phyloP scores from a whole-genome alignment of 2,113 vertebrate species.

The Campylorhamphus procurvoides region DNA sequence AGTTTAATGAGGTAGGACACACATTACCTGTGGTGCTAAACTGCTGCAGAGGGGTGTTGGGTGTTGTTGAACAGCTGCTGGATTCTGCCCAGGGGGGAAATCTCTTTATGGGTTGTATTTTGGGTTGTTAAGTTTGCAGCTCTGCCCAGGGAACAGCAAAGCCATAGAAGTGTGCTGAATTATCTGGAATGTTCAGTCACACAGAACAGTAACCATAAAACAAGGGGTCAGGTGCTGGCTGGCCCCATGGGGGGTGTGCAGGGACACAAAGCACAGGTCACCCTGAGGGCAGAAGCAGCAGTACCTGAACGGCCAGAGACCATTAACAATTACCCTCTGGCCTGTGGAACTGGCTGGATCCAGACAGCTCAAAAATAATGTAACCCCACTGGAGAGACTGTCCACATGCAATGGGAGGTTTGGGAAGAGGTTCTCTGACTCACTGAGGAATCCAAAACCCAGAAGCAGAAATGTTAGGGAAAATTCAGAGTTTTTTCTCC shows the following conservation, averaged over 20 bases:
- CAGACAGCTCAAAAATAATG: neutral
- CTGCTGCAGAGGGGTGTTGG: neutral
- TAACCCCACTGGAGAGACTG: neutral
- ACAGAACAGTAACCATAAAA: constrained; percentile 31
- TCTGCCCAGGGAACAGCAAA: neutral
- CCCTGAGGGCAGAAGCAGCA: neutral
- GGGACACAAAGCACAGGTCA: neutral
- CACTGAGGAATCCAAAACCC: neutral
- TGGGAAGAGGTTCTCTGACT: neutral
- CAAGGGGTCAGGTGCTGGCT: neutral
- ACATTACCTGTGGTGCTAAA: neutral
- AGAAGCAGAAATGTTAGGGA: neutral
- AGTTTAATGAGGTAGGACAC: constrained; percentile 10
- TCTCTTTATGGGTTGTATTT: neutral
- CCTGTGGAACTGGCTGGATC: neutral
- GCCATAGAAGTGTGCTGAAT: neutral
- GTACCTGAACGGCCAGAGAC: neutral
- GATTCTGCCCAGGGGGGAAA: constrained; percentile 28
- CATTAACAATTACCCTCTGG: neutral
- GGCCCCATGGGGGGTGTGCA: neutral
- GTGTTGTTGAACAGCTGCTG: constrained; percentile 34
- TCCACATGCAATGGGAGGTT: neutral
- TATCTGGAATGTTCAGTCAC: neutral
- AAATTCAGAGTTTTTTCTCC: neutral
- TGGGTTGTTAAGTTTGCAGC: constrained; percentile 20